These are phyloP conservation scores for Yoshiicerus persimilis DNA, from an alignment of 1,140 invertebrate genomes.

Conservation along the genomic window DNA sequence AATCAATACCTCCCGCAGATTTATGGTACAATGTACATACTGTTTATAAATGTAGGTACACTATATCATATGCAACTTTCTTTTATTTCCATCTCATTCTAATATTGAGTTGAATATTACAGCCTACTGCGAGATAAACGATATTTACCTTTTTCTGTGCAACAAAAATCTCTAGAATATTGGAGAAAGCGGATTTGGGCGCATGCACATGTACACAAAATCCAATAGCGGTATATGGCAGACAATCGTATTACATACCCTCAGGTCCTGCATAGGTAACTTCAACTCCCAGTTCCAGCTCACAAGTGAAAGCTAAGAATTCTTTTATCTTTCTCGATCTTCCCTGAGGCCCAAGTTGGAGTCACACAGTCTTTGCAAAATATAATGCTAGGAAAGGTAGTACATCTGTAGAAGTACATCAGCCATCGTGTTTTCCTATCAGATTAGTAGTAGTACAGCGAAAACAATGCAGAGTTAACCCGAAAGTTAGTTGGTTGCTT, in stretches of 20 bases:
- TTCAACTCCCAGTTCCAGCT: background rate
- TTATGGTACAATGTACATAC: too few species aligned
- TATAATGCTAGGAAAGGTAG: too few species aligned
- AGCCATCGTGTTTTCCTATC: too few species aligned
- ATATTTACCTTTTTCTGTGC: background rate
- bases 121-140: background rate
- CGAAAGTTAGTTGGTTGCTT: too few species aligned
- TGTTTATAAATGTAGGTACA: too few species aligned
- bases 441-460: background rate
- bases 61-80: too few species aligned
- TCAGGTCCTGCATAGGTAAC: background rate
- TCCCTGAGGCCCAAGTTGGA: background rate
- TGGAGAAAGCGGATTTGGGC: background rate
- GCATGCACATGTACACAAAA: background rate
- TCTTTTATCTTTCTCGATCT: background rate
- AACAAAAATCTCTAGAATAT: background rate
- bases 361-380: background rate
- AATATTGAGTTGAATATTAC: too few species aligned
- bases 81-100: too few species aligned
- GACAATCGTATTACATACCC: background rate
- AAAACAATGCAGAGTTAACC: background rate
- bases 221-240: too few species aligned
- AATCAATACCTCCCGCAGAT: too few species aligned
- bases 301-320: background rate
- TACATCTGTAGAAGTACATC: too few species aligned